phyloP scores from a whole-genome alignment of 2,888 invertebrate genomes.

The Tetranychus piercei region DNA sequence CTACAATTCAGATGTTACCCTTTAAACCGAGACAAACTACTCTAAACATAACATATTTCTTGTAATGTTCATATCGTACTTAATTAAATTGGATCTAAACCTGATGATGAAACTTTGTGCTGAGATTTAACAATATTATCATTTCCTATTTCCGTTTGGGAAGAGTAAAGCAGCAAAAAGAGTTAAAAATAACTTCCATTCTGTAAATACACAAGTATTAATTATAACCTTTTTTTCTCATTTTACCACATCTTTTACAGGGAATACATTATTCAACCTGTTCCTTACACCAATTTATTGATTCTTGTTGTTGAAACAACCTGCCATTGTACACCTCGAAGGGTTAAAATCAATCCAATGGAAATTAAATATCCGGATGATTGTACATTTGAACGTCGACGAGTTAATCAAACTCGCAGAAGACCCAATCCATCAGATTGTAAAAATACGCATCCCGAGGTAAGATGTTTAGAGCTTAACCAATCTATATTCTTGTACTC shows the following conservation, averaged over 20 bases:
- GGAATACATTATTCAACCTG: constrained; percentile 26
- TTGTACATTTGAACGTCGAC: constrained; percentile 14
- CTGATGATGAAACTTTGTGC: not conserved
- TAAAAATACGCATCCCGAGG: constrained; percentile 27
- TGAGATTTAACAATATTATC: not conserved
- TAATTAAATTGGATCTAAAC: too few relatives aligned
- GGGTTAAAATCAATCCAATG: constrained; percentile 24
- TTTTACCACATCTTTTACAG: constrained; percentile 18
- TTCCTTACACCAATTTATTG: constrained; percentile 27
- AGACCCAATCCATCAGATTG: constrained; percentile 20
- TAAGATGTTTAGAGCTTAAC: constrained; percentile 13
- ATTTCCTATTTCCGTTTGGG: not conserved
- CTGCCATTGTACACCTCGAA: constrained; percentile 25
- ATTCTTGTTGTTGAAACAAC: constrained; percentile 26
- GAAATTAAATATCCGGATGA: constrained; percentile 23
- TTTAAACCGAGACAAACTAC: too few relatives aligned
- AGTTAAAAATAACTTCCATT: too few relatives aligned
- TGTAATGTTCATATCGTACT: too few relatives aligned
- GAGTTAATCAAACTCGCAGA: constrained; percentile 25
- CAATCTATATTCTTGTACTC: too few relatives aligned
- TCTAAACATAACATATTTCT: too few relatives aligned
- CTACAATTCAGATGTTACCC: too few relatives aligned
- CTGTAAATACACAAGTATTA: too few relatives aligned
- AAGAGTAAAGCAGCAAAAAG: constrained; percentile 2
- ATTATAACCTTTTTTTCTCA: not conserved